Base-by-base conservation (phyloP, 1,140 invertebrate species). In the Nasonia longicornis region DNA sequence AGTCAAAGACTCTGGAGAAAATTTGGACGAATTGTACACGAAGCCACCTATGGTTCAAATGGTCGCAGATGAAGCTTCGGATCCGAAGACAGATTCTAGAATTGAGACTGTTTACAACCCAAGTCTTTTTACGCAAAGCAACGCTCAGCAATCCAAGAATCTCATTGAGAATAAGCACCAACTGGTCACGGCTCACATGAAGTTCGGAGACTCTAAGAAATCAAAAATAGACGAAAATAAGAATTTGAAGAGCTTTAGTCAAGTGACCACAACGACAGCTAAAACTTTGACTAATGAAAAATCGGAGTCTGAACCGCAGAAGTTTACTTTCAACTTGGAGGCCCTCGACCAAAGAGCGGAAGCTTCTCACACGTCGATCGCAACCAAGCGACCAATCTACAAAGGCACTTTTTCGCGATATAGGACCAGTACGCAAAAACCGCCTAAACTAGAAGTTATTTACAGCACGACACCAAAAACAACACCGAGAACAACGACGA, bases 31-130 rank as follows among this genome's bases (percentile, higher is more conserved):
- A 26, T 86, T 93, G 0, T 93, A 91, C 82, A 92, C 92, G 3
- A 93, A 92, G 84, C 87, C 90, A 4, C 92, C 93, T 0, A 85
- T 93, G 26, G 90, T 92, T 0, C 88, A 91, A 63, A 88, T 93
- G 66, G 86, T 93, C 26, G 76, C 86, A 0, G 87, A 89, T 67
- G 77, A 79, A n/a, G 8, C 12, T 14, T 29, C 22, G 1, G 52
- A 71, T 8, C 11, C 22, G 11, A 48, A 14, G 16, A 74, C 67
- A 31, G 10, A 67, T 6, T 76, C 64, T 4, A 69, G 7, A 14
- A 69, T 75, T 20, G 29, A 79, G n/a, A 11, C 20, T 0, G 12
- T 11, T 67, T 45, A 79, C 12, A 74, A 69, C 38, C 26, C 79
- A 4, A 77, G 14, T 10, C 16, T 3, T 14, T 79, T 72, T 42